phyloP scores from a whole-genome alignment of 92 coral and sea anemone species.

The Hydrozoanthus gracilis region DNA sequence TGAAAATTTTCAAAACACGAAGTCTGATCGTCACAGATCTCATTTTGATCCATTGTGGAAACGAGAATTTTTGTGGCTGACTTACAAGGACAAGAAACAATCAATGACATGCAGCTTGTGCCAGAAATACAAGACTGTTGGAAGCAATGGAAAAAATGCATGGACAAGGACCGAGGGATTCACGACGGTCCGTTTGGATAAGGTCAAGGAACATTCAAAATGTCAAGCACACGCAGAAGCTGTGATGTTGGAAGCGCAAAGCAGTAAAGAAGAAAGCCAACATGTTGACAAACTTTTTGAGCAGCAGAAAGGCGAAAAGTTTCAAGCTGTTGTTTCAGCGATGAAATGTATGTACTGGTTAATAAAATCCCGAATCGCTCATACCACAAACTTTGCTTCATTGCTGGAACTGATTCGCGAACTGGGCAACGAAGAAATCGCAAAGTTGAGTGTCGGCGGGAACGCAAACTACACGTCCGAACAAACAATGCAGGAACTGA shows the following conservation, averaged over 20 bases:
- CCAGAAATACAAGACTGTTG: background rate
- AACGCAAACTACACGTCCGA: conserved; percentile 53
- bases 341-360: conserved; percentile 45
- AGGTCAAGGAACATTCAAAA: background rate
- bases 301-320: background rate
- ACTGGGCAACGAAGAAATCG: conserved; percentile 37
- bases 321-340: conserved; percentile 37
- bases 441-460: conserved; percentile 32
- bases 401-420: conserved; percentile 30
- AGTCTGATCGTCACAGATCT: background rate
- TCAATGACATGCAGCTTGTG: conserved; percentile 27
- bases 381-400: conserved; percentile 57
- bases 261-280: background rate
- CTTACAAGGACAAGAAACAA: background rate
- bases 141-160: background rate
- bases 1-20: too few species aligned
- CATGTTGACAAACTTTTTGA: background rate
- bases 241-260: background rate
- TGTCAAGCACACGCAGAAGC: too few species aligned
- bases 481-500: conserved; percentile 48
- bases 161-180: background rate
- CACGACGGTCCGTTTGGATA: background rate
- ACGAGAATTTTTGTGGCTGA: conserved; percentile 1
- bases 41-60: background rate
- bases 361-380: conserved; percentile 33